Percentiles rank a stretch among this genome's conserved stretches.
phyloP scores from a whole-genome alignment of 64 coral and sea anemone genomes.

The Actinia tenebrosa region DNA sequence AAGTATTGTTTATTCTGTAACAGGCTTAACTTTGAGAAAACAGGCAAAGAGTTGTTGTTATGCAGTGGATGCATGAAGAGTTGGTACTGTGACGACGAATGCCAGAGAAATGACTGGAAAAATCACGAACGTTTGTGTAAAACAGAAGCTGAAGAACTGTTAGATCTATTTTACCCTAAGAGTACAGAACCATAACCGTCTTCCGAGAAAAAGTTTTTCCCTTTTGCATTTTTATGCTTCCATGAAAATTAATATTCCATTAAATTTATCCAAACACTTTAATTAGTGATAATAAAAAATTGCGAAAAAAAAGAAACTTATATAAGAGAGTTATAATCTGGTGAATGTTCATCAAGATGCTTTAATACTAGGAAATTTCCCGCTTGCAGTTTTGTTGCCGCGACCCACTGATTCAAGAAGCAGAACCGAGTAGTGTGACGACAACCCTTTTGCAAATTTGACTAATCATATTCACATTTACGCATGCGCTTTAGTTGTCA shows the following conservation, averaged over 20 bases:
- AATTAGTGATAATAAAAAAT: no score
- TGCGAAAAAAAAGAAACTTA: no score
- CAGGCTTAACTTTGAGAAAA: background rate
- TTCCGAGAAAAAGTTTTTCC: background rate
- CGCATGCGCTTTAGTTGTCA: no score
- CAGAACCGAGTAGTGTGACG: no score
- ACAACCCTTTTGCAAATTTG: no score
- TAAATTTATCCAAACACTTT: background rate
- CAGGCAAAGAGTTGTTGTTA: background rate
- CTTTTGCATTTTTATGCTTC: background rate
- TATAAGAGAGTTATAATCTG: no score
- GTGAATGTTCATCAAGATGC: no score
- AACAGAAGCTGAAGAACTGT: background rate
- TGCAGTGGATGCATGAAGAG: slow-evolving; percentile 8
- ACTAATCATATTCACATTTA: no score
- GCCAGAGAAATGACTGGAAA: background rate
- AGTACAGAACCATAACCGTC: background rate
- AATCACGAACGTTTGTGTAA: background rate
- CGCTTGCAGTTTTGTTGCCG: no score
- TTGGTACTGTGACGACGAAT: slow-evolving; percentile 1
- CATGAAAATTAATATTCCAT: background rate
- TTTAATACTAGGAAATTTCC: no score
- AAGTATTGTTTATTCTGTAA: background rate
- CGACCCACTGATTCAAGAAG: no score
- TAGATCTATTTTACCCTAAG: background rate